These are phyloP conservation scores for Spizella passerina DNA, from an alignment of 2,797 vertebrate species.

Conservation along the genomic window DNA sequence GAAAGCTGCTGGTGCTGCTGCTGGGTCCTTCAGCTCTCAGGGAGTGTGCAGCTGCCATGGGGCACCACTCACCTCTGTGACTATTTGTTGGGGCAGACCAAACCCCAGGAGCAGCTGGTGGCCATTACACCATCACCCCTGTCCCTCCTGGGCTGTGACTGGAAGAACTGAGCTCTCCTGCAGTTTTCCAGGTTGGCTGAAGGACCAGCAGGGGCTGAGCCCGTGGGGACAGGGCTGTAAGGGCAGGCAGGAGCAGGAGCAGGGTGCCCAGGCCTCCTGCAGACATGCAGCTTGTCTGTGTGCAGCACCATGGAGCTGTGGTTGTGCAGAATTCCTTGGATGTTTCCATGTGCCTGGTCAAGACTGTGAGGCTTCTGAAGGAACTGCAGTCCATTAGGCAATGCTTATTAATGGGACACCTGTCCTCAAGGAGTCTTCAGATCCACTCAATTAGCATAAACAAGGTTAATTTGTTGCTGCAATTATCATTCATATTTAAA, in stretches of 20 bases:
- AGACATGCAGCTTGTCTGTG: neutral
- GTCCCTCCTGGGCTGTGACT: neutral
- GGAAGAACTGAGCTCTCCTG: neutral
- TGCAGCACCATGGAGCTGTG: accelerated
- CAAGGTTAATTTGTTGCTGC: neutral
- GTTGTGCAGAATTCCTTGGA: neutral
- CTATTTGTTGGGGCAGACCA: accelerated
- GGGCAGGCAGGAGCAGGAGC: neutral
- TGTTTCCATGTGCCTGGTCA: neutral
- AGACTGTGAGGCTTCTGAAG: accelerated
- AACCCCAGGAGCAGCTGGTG: neutral
- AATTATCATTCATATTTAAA: neutral
- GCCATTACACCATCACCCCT: neutral
- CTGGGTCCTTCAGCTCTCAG: accelerated
- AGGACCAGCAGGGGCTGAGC: neutral
- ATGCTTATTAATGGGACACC: neutral
- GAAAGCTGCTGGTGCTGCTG: accelerated
- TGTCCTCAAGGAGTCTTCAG: neutral
- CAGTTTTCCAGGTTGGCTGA: neutral
- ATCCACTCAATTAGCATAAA: neutral
- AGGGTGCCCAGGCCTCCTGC: neutral
- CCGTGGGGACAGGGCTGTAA: accelerated
- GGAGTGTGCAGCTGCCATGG: neutral
- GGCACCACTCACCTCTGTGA: neutral
- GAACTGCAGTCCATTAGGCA: neutral